phyloP scores from a whole-genome alignment of 2,797 vertebrate species.

The Pogoniulus pusillus region DNA sequence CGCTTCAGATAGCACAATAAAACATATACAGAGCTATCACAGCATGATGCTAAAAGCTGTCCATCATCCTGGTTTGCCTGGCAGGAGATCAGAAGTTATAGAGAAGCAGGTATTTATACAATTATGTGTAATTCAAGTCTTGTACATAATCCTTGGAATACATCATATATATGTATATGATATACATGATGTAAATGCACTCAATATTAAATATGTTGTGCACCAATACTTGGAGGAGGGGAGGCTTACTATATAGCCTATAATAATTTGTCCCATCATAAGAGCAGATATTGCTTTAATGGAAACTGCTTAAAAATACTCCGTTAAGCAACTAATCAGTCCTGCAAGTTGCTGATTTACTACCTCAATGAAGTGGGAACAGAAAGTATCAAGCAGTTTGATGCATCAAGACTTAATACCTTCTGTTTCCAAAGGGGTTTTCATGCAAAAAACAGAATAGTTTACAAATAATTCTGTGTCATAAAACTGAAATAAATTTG shows the following conservation, averaged over 20 bases:
- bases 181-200: background rate
- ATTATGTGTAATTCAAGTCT: background rate
- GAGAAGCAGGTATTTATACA: conserved; percentile 15
- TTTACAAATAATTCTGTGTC: conserved; percentile 7
- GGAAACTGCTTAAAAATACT: background rate
- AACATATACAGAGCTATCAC: conserved; percentile 1
- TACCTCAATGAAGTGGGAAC: background rate
- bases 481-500: background rate
- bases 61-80: background rate
- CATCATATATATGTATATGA: no score
- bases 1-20: background rate
- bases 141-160: background rate
- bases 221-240: background rate
- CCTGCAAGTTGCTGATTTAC: conserved; percentile 7
- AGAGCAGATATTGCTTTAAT: background rate
- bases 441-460: background rate
- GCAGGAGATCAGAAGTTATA: background rate
- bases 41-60: background rate
- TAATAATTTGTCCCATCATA: background rate
- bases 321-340: background rate
- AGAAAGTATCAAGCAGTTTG: conserved; percentile 14
- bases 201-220: background rate
- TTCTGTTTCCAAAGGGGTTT: background rate
- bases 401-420: background rate
- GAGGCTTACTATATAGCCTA: background rate